These are phyloP conservation scores for Epinotia bilunana DNA, from an alignment of 2,888 invertebrate genomes.

Conservation along the genomic window DNA sequence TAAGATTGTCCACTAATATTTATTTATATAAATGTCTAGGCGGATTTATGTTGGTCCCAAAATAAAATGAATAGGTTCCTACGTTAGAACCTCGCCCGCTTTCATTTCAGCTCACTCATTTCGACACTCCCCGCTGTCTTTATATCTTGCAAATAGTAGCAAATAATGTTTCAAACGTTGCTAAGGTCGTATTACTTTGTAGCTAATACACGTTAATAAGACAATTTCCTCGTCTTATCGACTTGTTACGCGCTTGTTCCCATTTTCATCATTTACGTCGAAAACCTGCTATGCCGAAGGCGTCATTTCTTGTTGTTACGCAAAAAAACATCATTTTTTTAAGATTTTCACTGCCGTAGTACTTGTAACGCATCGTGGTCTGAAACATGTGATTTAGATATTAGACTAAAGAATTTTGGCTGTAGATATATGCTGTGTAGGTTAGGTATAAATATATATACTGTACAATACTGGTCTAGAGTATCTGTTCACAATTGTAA, in stretches of 20 bases:
- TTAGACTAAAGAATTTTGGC: no score
- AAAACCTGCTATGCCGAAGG: conserved; percentile 3
- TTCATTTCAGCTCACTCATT: conserved; percentile 51
- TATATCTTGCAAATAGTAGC: conserved; percentile 26
- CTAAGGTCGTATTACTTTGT: not conserved
- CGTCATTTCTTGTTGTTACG: conserved; percentile 5
- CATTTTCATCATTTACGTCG: conserved; percentile 1
- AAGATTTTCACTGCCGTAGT: conserved; percentile 1
- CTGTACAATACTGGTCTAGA: no score
- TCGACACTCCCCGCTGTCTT: conserved; percentile 36
- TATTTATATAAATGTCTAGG: conserved; percentile 46
- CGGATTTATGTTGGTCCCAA: conserved; percentile 47
- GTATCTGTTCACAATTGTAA: no score
- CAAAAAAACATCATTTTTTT: not conserved
- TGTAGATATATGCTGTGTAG: no score
- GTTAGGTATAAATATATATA: no score
- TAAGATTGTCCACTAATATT: no score
- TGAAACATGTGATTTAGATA: no score
- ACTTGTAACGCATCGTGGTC: not conserved
- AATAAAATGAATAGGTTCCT: conserved; percentile 47
- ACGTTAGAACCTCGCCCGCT: conserved; percentile 49
- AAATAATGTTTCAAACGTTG: conserved; percentile 1
- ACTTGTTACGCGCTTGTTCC: not conserved
- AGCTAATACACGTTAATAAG: not conserved
- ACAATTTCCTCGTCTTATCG: not conserved